Conservation (phyloP, 2,797 vertebrate genomes). For the Cygnus olor region DNA sequence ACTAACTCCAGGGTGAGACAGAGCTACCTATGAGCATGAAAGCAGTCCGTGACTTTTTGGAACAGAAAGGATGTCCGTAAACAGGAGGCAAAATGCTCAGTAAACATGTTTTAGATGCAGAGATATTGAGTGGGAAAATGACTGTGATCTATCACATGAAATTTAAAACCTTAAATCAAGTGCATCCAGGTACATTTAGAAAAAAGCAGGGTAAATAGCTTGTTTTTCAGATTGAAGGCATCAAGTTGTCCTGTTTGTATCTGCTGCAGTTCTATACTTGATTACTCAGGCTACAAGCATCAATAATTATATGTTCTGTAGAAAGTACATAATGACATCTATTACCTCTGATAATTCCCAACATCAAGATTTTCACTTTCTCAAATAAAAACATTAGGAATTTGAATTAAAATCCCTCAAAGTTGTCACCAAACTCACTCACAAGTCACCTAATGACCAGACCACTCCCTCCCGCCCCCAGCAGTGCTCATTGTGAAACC, state of each 20-base stretch:
- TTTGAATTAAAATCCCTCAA: background rate
- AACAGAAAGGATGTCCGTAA: background rate
- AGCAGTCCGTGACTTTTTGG: background rate
- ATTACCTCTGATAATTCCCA: background rate
- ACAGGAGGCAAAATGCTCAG: background rate
- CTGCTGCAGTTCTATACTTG: background rate
- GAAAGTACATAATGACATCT: background rate
- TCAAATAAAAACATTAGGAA: background rate
- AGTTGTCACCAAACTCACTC: background rate
- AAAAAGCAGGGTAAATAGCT: background rate
- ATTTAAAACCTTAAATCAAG: background rate
- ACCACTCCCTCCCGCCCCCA: background rate
- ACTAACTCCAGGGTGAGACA: background rate
- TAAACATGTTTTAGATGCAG: background rate
- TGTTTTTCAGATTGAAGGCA: background rate
- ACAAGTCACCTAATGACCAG: background rate
- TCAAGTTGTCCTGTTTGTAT: background rate
- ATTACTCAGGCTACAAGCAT: background rate
- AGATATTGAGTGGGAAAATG: background rate
- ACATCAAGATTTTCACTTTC: background rate
- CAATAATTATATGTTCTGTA: background rate
- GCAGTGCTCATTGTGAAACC: background rate
- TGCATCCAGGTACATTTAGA: background rate
- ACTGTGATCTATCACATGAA: background rate
- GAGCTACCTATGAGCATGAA: background rate